Evolutionary conservation across 1,140 invertebrate species (phyloP).

Genomic region (Gerris buenoi): DNA sequence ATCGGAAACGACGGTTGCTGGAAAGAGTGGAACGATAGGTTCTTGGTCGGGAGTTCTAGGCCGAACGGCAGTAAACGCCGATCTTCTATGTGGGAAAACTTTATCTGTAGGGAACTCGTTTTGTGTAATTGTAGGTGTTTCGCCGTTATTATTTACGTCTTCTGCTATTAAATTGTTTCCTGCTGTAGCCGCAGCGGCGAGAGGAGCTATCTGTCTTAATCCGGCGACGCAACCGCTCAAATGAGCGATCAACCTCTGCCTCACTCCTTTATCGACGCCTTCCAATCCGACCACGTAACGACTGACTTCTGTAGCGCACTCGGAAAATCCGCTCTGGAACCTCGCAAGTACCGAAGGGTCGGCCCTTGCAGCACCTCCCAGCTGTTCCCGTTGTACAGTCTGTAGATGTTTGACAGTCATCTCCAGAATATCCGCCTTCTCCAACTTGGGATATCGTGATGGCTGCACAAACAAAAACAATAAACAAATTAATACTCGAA

Average conservation of each 20-base stretch:
- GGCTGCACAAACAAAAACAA: conserved; percentile 44
- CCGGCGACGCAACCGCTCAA: conserved; percentile 51
- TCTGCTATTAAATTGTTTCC: conserved; percentile 5
- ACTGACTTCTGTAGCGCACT: conserved; percentile 47
- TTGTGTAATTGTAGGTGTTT: background rate
- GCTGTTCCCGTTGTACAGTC: conserved; percentile 56
- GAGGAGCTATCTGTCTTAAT: conserved; percentile 11
- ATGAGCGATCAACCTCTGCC: conserved; percentile 59
- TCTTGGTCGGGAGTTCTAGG: background rate
- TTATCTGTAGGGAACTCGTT: too few relatives aligned
- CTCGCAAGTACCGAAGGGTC: conserved; percentile 66
- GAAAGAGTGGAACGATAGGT: background rate
- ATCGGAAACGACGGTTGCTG: too few relatives aligned
- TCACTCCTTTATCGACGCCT: conserved; percentile 52
- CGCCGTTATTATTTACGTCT: conserved; percentile 29
- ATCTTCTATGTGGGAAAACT: background rate
- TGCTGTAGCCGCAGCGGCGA: background rate
- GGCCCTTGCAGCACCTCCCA: conserved; percentile 50
- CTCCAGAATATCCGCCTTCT: conserved; percentile 93
- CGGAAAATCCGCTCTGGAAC: conserved; percentile 73
- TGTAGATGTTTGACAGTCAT: conserved; percentile 90
- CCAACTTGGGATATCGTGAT: conserved; percentile 79
- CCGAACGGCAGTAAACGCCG: background rate
- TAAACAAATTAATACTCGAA: too few relatives aligned
- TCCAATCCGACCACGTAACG: conserved; percentile 36